Conservation (phyloP, 2,888 invertebrate species). For the Trachelus troglodyta region DNA sequence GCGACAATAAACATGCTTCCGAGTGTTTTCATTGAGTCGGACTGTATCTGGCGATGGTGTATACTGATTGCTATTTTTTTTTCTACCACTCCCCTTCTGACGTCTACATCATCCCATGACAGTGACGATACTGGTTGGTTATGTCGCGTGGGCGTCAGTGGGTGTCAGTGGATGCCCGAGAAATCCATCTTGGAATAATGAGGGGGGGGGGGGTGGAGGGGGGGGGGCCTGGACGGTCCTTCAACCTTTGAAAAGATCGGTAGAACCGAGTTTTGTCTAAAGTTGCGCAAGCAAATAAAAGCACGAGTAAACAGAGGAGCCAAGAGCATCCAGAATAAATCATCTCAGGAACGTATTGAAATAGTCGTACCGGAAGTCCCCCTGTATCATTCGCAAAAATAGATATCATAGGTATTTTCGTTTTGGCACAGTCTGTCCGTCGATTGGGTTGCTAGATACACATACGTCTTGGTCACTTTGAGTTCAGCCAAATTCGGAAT, state of each 20-base stretch:
- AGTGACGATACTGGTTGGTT: not conserved
- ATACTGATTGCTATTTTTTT: not conserved
- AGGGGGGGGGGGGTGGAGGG: fast-evolving
- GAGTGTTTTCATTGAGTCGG: not conserved
- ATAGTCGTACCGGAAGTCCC: constrained; percentile 23
- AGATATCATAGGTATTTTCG: constrained; percentile 42
- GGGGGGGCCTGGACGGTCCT: not conserved
- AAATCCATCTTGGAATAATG: not conserved
- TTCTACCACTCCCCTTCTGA: not conserved
- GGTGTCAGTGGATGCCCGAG: not conserved
- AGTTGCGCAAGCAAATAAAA: not conserved
- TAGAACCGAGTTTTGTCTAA: not conserved
- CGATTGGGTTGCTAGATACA: not conserved
- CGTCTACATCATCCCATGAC: not conserved
- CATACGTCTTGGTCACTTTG: not conserved
- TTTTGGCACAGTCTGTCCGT: constrained; percentile 59
- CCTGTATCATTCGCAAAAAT: constrained; percentile 33
- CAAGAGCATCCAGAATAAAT: not conserved
- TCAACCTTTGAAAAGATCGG: not conserved
- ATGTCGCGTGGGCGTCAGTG: not conserved
- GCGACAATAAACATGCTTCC: not conserved
- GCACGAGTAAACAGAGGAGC: not conserved
- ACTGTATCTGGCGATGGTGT: not conserved
- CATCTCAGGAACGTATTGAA: constrained; percentile 24
- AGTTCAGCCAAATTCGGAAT: not conserved